Conservation (phyloP, 1,140 invertebrate species). For the Scylla paramamosain region DNA sequence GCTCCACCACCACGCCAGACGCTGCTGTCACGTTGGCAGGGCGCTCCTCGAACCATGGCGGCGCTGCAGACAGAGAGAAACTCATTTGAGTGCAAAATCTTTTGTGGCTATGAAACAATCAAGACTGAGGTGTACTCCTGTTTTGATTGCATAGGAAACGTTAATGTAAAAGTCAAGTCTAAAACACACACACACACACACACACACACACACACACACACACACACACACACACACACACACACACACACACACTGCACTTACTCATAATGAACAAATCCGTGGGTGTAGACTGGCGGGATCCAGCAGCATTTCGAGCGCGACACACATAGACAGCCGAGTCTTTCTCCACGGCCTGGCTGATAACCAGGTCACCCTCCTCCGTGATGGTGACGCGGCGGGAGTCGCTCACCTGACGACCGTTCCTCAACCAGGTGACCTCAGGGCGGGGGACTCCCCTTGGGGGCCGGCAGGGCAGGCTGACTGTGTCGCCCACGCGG, state of each 20-base stretch:
- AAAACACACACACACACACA: neutral
- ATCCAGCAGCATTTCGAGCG: neutral
- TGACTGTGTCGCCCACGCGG: constrained; percentile 16
- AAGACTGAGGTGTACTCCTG: no score
- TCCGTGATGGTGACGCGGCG: constrained; percentile 18
- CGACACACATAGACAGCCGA: constrained; percentile 33
- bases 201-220: neutral
- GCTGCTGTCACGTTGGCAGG: constrained; percentile 49
- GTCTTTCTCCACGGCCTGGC: constrained; percentile 15
- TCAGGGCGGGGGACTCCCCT: neutral
- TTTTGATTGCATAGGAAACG: neutral
- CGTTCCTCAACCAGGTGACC: constrained; percentile 46
- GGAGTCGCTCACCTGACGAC: constrained; percentile 33
- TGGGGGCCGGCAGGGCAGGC: neutral
- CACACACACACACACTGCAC: neutral
- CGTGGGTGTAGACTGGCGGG: neutral
- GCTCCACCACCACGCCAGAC: constrained; percentile 48
- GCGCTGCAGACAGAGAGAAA: constrained; percentile 28
- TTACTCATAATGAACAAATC: constrained; percentile 31
- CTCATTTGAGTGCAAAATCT: neutral
- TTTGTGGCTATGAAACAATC: no score
- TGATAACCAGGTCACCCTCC: neutral
- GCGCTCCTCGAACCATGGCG: constrained; percentile 54
- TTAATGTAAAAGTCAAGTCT: no score
- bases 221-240: no score